These are phyloP conservation scores for Neogale vison DNA, from an alignment of 2,113 vertebrate genomes.

Conservation along the genomic window DNA sequence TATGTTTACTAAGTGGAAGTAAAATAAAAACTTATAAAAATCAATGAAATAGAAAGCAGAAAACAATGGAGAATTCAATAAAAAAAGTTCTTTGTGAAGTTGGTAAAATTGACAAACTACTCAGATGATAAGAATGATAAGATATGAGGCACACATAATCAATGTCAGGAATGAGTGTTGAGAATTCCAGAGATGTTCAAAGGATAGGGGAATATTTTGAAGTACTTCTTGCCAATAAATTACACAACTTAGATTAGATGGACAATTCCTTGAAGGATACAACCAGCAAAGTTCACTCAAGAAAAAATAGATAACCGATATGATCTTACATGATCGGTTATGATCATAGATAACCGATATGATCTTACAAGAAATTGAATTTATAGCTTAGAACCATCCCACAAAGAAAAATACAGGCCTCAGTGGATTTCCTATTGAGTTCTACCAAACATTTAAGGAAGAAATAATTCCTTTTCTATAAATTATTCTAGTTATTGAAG, in stretches of 20 bases:
- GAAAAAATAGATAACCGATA: background rate
- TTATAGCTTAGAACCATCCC: background rate
- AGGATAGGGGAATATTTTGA: background rate
- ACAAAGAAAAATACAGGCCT: background rate
- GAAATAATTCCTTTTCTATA: background rate
- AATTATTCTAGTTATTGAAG: background rate
- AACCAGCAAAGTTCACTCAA: background rate
- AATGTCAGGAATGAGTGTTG: background rate
- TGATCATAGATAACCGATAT: background rate
- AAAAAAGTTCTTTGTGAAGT: background rate
- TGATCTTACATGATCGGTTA: background rate
- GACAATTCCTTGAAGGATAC: background rate
- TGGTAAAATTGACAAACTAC: background rate
- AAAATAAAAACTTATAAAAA: background rate
- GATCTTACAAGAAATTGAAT: background rate
- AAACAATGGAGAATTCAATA: background rate
- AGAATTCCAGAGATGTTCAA: background rate
- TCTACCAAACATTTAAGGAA: background rate
- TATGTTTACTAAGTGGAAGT: too few relatives aligned
- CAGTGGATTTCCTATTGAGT: background rate
- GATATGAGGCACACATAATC: background rate
- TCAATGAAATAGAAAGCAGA: background rate
- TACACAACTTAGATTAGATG: background rate
- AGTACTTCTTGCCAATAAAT: background rate
- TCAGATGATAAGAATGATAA: background rate